These are phyloP conservation scores for Emberiza fucata DNA, from an alignment of 2,113 vertebrate species.

Conservation along the genomic window DNA sequence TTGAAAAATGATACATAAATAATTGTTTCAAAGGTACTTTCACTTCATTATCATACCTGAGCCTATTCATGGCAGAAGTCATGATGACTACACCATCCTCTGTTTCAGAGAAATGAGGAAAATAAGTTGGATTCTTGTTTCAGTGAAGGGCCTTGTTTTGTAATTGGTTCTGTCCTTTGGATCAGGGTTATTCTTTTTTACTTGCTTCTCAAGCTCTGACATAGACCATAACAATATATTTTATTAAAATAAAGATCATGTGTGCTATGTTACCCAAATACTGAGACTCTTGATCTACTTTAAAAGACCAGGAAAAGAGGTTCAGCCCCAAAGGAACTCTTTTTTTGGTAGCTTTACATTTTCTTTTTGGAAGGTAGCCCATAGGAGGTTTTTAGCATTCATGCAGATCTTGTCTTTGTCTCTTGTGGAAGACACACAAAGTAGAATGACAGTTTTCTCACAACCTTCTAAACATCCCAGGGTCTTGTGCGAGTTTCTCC, in stretches of 20 bases:
- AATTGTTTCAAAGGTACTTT: slow-evolving; percentile 28
- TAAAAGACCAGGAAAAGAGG: not conserved
- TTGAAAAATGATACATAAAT: not conserved
- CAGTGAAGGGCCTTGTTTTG: not conserved
- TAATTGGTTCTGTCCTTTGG: not conserved
- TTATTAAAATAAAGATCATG: not conserved
- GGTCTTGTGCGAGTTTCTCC: not conserved
- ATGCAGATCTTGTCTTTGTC: not conserved
- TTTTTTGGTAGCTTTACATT: not conserved
- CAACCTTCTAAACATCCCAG: not conserved
- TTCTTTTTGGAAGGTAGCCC: not conserved
- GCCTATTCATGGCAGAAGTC: not conserved
- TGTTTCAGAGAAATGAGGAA: not conserved
- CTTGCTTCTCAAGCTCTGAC: not conserved
- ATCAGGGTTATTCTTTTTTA: not conserved
- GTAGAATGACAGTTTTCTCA: not conserved
- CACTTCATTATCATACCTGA: not conserved
- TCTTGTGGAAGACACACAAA: not conserved
- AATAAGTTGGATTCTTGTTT: not conserved
- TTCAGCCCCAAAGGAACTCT: not conserved
- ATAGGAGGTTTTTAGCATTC: not conserved
- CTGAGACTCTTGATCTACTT: not conserved
- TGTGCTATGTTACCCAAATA: not conserved
- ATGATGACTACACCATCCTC: not conserved
- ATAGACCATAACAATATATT: not conserved